These are phyloP conservation scores for Glaucidium brasilianum DNA, from an alignment of 2,113 vertebrate species.

Conservation along the genomic window DNA sequence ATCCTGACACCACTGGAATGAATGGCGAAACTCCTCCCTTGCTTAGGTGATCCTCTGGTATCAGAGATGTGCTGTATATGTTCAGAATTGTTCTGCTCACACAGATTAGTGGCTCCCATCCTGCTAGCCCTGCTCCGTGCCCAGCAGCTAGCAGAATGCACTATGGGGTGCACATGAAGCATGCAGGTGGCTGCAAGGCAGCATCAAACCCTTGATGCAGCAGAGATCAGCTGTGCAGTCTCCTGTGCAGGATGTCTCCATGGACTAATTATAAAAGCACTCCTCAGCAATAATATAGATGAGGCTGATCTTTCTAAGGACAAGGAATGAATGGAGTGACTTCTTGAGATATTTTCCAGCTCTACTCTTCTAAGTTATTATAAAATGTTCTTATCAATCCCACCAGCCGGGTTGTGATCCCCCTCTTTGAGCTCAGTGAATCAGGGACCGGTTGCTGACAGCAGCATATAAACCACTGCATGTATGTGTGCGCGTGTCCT, in stretches of 20 bases:
- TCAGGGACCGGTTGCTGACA: not conserved
- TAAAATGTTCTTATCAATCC: not conserved
- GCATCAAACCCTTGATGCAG: not conserved
- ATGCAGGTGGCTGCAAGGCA: not conserved
- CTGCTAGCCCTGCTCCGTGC: rapidly evolving
- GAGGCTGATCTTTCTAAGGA: not conserved
- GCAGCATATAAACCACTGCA: not conserved
- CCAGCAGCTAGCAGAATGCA: not conserved
- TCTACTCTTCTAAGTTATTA: not conserved
- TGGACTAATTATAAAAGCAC: not conserved
- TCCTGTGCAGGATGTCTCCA: not conserved
- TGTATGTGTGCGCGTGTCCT: not conserved
- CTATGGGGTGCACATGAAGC: not conserved
- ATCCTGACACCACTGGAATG: not conserved
- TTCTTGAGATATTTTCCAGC: not conserved
- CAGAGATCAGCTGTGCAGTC: not conserved
- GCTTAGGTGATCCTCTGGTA: not conserved
- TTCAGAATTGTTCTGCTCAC: not conserved
- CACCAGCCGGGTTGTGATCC: not conserved
- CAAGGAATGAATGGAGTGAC: not conserved
- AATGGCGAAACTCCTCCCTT: not conserved
- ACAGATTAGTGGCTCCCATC: not conserved
- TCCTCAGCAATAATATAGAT: not conserved
- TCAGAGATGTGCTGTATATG: not conserved
- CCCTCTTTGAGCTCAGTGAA: not conserved